Evolutionary conservation across 2,113 vertebrate species (phyloP).

Genomic region (Sminthopsis crassicaudata): DNA sequence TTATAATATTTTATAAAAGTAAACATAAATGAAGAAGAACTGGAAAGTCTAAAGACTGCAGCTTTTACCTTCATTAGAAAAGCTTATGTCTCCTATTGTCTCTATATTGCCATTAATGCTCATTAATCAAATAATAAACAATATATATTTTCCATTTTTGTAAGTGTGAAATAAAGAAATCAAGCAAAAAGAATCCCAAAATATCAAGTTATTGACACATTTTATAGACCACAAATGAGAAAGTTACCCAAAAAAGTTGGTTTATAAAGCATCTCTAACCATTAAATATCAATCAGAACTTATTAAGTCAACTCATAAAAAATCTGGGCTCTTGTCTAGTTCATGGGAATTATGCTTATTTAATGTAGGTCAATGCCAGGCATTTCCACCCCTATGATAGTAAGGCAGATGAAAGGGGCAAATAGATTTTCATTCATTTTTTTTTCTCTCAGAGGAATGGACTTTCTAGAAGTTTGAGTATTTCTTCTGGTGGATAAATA

Average conservation of each 20-base stretch:
- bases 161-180: background rate
- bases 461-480: too few species aligned
- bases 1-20: background rate
- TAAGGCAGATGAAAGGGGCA: too few species aligned
- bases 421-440: too few species aligned
- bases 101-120: background rate
- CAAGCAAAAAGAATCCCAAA: background rate
- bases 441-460: too few species aligned
- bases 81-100: background rate
- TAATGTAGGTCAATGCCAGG: background rate
- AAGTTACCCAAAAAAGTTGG: background rate
- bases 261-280: too few species aligned
- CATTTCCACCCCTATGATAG: too few species aligned
- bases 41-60: background rate
- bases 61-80: background rate
- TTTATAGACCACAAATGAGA: background rate
- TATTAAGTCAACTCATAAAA: background rate
- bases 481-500: too few species aligned
- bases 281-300: background rate
- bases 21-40: background rate
- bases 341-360: background rate
- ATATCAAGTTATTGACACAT: background rate
- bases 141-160: background rate
- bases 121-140: background rate
- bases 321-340: background rate